Conservation (phyloP, 1,140 invertebrate species). For the Ostrea denselamellosa region DNA sequence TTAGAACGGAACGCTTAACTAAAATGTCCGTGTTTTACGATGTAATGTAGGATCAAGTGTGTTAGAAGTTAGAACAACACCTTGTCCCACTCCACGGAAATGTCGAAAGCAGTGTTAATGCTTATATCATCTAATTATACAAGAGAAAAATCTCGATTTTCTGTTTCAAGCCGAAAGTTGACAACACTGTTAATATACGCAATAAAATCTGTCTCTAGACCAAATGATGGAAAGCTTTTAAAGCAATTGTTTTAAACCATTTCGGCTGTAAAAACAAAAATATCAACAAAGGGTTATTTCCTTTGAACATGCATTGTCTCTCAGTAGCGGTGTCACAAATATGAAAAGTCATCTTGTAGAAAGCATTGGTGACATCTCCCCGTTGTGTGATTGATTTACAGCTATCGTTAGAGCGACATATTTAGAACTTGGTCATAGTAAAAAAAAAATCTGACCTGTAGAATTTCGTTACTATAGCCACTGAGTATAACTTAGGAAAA, state of each 20-base stretch:
- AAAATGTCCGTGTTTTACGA: too few relatives aligned
- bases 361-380: not conserved
- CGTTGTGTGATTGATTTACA: conserved; percentile 4
- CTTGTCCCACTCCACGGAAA: not conserved
- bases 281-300: not conserved
- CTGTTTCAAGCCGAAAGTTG: not conserved
- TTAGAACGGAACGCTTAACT: too few relatives aligned
- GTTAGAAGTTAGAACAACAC: not conserved
- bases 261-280: not conserved
- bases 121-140: not conserved
- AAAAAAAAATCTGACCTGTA: not conserved
- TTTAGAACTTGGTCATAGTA: not conserved
- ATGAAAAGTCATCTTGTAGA: not conserved
- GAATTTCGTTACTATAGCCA: not conserved
- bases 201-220: not conserved
- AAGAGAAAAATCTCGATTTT: not conserved
- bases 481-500: not conserved
- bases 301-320: not conserved
- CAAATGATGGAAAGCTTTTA: not conserved
- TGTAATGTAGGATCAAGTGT: too few relatives aligned
- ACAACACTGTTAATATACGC: not conserved
- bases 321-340: not conserved
- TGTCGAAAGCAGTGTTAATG: not conserved
- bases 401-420: not conserved
- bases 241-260: not conserved